phyloP scores from a whole-genome alignment of 2,797 vertebrate genomes.

The Notamacropus eugenii region DNA sequence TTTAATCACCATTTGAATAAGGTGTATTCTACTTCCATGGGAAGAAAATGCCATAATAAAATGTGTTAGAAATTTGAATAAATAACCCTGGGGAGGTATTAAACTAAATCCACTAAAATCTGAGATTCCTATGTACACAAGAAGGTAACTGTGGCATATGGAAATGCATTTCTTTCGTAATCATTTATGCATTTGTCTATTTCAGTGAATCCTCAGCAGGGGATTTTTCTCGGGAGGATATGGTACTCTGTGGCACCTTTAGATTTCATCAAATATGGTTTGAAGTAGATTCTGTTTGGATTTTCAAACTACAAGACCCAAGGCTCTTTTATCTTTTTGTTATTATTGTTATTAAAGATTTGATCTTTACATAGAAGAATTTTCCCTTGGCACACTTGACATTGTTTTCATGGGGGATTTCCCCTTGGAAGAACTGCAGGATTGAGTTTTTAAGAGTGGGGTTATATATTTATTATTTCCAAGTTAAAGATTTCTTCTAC shows the following conservation, averaged over 20 bases:
- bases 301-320: constrained; percentile 43
- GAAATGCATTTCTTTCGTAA: constrained; percentile 23
- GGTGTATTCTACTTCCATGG: not conserved
- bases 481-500: not conserved
- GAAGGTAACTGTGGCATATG: constrained; percentile 20
- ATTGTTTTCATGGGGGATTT: constrained; percentile 12
- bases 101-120: constrained; percentile 33
- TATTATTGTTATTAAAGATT: not conserved
- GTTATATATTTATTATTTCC: not conserved
- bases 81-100: constrained; percentile 15
- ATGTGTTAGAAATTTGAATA: constrained; percentile 47
- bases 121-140: constrained; percentile 55
- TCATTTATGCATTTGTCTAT: constrained; percentile 28
- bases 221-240: constrained; percentile 34
- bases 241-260: not conserved
- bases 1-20: constrained; percentile 35
- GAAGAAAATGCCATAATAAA: constrained; percentile 9
- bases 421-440: not conserved
- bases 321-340: not conserved
- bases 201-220: not conserved
- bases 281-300: constrained; percentile 38
- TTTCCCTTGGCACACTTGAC: not conserved
- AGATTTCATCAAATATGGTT: constrained; percentile 22
- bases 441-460: not conserved
- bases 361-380: constrained; percentile 21